Evolutionary conservation across 2,888 invertebrate species (phyloP), one percentile per base, ranked within the genome.

Genomic region (Pristionchus maxplancki): DNA sequence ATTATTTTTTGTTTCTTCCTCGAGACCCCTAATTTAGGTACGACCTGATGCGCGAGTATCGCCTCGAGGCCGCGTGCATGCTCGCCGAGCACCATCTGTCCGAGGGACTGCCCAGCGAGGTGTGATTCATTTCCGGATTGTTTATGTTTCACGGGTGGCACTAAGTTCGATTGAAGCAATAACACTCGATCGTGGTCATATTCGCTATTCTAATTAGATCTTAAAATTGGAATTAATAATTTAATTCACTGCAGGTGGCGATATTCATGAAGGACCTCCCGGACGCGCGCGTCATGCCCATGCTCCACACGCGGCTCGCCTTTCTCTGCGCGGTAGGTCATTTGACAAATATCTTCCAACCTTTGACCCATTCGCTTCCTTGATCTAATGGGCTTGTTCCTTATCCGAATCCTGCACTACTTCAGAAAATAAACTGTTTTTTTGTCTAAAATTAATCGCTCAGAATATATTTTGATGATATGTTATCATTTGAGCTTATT

Each of bases 51-150:
- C 78, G 88, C 11, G 62, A 78, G 20, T 88, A 88, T 58, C 88
- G 88, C 11, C 24, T 88, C 40, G 88, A 88, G 34, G 53, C 88
- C n/a, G 88, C 81, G 17, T 88, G 88, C 40, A 88, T 88, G 81
- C 88, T 88, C 20, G 88, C 88, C 20, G 88, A 88, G 37, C 37
- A 50, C 37, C 31, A 81, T 28, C 8, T 88, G 24, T 1, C 53
- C 1, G 28, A 53, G 28, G 78, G 81, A 62, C n/a, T 44, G 13
- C 34, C 78, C 13, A 48, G 40, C 40, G 48, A 88, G 81, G 88
- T 88, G 20, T 53, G 34, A 6, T 34, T 74, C 28, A 28, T 74
- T 74, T 31, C 28, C 74, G 20, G 8, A 20, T 34, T 31, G 20
- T 9, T 74, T 34, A 74, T 74, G 74, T 6, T 28, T 44, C n/a